Base-by-base conservation (phyloP, 2,113 vertebrate genomes). In the Ctenomys sociabilis region DNA sequence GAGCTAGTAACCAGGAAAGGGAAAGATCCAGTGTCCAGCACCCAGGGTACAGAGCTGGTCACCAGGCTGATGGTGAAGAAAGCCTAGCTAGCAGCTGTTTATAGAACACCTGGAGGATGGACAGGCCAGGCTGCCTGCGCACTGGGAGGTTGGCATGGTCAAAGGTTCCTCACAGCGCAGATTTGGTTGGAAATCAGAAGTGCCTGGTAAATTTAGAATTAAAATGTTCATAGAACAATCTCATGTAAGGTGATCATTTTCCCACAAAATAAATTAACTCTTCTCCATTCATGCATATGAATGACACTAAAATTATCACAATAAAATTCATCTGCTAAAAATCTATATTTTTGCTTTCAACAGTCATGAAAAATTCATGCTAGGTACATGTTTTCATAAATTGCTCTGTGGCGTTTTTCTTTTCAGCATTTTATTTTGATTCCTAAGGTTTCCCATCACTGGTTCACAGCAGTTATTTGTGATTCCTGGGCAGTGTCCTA, bases 271-370 rank as follows among this genome's bases (percentile, higher is more conserved):
- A 30, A 63, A 40, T 95, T 52, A 32, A 95, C 22, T 68, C 4
- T 91, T 83, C 8, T 64, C 26, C n/a, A 64, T 45, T 94, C 17
- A 1, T 68, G n/a, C 77, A 88, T 85, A 90, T 85, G 40, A 95
- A 93, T 91, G 85, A 77, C 9, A 43, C 5, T 77, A n/a, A 89
- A 95, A 11, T 87, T 24, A 22, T 88, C 80, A 80, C 54, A 63
- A 77, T 85, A 82, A 14, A 92, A 66, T 89, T 93, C 19, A 81
- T 30, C 73, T 96, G 28, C 19, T 95, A 64, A 57, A 97, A 72
- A 83, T 19, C 9, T 37, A 17, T 61, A 37, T 0, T 43, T 3
- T 10, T 96, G 37, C 32, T 93, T 97, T 93, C 21, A 78, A 75
- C 87, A 19, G 35, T 43, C 45, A 40, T 73, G 72, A 82, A 92